phyloP scores from a whole-genome alignment of 2,888 invertebrate species.

The Leuctra nigra region DNA sequence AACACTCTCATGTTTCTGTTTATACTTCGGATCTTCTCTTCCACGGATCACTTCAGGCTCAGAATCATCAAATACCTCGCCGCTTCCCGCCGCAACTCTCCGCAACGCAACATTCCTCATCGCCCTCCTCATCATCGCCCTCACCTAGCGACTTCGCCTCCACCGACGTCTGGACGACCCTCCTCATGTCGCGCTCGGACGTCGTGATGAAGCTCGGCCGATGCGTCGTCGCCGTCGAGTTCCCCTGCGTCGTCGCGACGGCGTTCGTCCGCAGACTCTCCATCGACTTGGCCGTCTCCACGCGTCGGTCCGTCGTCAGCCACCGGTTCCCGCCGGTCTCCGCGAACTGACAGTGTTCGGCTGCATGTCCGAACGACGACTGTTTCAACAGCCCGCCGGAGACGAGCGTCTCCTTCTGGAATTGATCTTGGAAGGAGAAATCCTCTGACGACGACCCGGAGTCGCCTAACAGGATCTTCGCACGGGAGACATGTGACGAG shows the following conservation, averaged over 20 bases:
- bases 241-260: not conserved
- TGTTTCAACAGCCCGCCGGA: not conserved
- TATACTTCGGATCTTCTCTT: no score
- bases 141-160: constrained; percentile 41
- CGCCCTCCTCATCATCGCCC: not conserved
- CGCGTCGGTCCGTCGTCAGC: constrained; percentile 16
- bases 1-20: no score
- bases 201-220: constrained; percentile 58
- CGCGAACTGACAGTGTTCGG: not conserved
- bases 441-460: not conserved
- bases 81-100: no score
- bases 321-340: constrained; percentile 24
- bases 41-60: not conserved
- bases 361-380: not conserved
- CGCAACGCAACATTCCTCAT: constrained; percentile 9
- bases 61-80: not conserved
- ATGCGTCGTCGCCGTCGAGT: constrained; percentile 34
- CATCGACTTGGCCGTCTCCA: constrained; percentile 46
- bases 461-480: not conserved
- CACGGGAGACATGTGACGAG: not conserved
- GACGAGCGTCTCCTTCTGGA: not conserved
- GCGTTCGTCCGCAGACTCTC: constrained; percentile 53
- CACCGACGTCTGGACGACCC: constrained; percentile 40
- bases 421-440: not conserved
- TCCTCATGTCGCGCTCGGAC: constrained; percentile 58